Evolutionary conservation across 2,888 invertebrate genomes (phyloP), one percentile per base, ranked within the genome.

Genomic region (Nemotelus nigrinus): DNA sequence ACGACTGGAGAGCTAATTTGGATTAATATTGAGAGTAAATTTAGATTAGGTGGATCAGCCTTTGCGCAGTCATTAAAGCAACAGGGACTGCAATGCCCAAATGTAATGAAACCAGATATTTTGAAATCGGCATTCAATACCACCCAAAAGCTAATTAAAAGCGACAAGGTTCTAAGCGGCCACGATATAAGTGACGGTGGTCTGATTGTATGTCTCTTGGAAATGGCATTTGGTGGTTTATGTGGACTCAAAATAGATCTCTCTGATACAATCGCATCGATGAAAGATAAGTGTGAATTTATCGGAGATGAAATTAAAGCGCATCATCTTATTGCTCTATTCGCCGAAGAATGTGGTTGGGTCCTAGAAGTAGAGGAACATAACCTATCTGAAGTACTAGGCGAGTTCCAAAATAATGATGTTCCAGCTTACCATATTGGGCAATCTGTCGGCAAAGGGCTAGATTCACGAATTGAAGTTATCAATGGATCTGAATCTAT

Each of bases 151-250:
- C 88, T 98, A n/a, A 90, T 98, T 63, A 90, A 90, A 88, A 92
- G 83, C 55, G 81, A 81, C 0, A 82, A 84, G 76, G 75, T 87
- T 1, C 81, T 93, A 53, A 90, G 98, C 3, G 98, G 98, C 0
- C 99, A 99, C 85, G 99, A 99, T 86, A 90, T 99, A 3, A 98
- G 98, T 85, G 99, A 99, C 88, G 99, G 99, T 43, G 99, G 99
- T 48, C 89, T 99, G 50, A 89, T 99, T 60, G 94, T 95, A 0
- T 95, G 96, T 82, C 86, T 96, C 0, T 85, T 99, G 78, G 99
- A 99, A 88, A 98, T 99, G 98, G 94, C 95, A n/a, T 96, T 99
- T 84, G 97, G 93, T 77, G 98, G 98, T 55, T 88, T 97, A 78
- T 91, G 93, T 81, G 97, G 97, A 1, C 83, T 97, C 25, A 88